Conservation (phyloP, 2,888 invertebrate genomes). For the Lepidochrysops patricia region DNA sequence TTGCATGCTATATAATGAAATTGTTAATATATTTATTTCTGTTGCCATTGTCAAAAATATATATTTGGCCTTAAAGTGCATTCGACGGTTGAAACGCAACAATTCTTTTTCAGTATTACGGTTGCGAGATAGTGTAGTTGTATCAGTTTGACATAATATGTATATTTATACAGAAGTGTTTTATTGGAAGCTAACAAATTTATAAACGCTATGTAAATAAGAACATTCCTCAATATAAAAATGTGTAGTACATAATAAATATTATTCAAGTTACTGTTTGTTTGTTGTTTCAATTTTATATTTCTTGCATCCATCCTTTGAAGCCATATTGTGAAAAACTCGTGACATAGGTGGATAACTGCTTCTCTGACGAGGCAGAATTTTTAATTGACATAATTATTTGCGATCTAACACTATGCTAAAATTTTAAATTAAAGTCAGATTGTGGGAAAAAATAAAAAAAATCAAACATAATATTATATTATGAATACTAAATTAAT, state of each 20-base stretch:
- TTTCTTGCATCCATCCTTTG: too few species aligned
- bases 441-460: too few species aligned
- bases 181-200: slow-evolving; percentile 47
- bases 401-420: too few species aligned
- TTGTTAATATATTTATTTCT: slow-evolving; percentile 27
- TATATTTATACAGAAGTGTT: slow-evolving; percentile 34
- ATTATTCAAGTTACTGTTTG: slow-evolving; percentile 73
- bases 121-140: slow-evolving; percentile 40
- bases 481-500: slow-evolving; percentile 7
- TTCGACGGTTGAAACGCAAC: slow-evolving; percentile 35
- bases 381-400: too few species aligned
- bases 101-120: slow-evolving; percentile 54
- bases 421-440: too few species aligned
- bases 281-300: slow-evolving; percentile 44
- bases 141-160: slow-evolving; percentile 30
- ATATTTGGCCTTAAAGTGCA: slow-evolving; percentile 25
- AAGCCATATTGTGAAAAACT: too few species aligned
- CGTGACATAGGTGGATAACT: too few species aligned
- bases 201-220: slow-evolving; percentile 68
- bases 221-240: slow-evolving; percentile 73
- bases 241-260: slow-evolving; percentile 75
- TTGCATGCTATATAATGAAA: slow-evolving; percentile 16
- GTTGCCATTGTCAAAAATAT: slow-evolving; percentile 26
- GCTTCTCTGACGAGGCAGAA: too few species aligned
- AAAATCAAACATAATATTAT: background rate